Conservation (phyloP, 2,797 vertebrate genomes). For the Microhierax caerulescens region DNA sequence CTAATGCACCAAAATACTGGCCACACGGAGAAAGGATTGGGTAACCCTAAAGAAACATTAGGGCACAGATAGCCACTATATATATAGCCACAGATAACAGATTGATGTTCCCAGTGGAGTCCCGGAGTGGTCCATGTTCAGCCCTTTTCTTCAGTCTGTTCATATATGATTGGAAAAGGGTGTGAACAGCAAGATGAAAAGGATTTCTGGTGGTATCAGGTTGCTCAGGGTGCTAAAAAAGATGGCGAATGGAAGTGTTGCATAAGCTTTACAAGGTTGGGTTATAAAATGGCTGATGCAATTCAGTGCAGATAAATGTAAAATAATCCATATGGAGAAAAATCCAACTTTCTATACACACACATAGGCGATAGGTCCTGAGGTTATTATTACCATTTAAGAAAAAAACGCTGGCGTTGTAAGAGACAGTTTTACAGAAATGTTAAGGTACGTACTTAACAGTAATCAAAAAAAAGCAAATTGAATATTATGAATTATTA, state of each 20-base stretch:
- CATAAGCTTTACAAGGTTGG: background rate
- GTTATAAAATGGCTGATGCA: background rate
- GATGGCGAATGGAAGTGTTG: background rate
- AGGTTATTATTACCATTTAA: slow-evolving; percentile 2
- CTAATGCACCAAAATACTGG: background rate
- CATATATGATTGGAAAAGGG: background rate
- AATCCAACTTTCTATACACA: background rate
- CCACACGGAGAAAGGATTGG: background rate
- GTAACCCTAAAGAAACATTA: background rate
- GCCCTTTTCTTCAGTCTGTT: background rate
- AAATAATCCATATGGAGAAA: background rate
- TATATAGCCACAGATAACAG: background rate
- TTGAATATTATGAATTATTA: slow-evolving; percentile 15
- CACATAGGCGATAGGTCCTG: background rate
- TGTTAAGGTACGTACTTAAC: background rate
- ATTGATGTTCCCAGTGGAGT: background rate
- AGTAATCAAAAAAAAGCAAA: background rate
- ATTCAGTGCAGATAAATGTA: background rate
- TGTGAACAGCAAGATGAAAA: background rate
- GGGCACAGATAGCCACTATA: background rate
- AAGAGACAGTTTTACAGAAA: slow-evolving; percentile 21
- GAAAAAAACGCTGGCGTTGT: background rate
- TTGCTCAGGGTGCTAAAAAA: background rate
- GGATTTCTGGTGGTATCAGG: background rate
- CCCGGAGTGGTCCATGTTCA: background rate